Evolutionary conservation across 2,888 invertebrate genomes (phyloP).

Genomic region (Agrochola circellaris): DNA sequence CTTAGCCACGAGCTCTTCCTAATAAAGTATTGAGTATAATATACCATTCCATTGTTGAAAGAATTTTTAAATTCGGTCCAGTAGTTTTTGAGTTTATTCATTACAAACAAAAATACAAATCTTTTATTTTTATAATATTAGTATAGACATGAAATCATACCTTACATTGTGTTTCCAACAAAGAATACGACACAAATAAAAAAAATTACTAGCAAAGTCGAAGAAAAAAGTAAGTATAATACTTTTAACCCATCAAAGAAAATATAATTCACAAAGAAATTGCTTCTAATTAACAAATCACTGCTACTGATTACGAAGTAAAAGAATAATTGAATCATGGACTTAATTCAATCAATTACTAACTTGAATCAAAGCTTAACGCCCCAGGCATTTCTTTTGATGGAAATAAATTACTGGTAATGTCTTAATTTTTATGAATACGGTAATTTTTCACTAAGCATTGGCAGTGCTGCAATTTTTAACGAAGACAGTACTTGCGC

Average conservation of each 20-base stretch:
- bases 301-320: not conserved
- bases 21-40: no score
- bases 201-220: not conserved
- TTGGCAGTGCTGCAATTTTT: not conserved
- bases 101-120: no score
- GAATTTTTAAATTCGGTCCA: no score
- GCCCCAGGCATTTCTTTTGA: conserved; percentile 44
- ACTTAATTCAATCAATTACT: conserved; percentile 25
- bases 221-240: not conserved
- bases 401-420: not conserved
- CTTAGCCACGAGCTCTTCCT: no score
- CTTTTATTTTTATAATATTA: no score
- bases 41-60: no score
- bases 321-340: not conserved
- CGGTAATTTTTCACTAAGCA: not conserved
- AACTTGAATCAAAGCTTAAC: conserved; percentile 22
- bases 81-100: no score
- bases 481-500: not conserved
- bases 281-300: conserved; percentile 7
- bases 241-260: conserved; percentile 30
- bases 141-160: no score
- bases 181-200: no score
- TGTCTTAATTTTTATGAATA: not conserved
- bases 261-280: conserved; percentile 5
- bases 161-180: no score